Evolutionary conservation across 2,888 invertebrate species (phyloP), one percentile per base, ranked within the genome.

Genomic region (Cantharis lateralis): DNA sequence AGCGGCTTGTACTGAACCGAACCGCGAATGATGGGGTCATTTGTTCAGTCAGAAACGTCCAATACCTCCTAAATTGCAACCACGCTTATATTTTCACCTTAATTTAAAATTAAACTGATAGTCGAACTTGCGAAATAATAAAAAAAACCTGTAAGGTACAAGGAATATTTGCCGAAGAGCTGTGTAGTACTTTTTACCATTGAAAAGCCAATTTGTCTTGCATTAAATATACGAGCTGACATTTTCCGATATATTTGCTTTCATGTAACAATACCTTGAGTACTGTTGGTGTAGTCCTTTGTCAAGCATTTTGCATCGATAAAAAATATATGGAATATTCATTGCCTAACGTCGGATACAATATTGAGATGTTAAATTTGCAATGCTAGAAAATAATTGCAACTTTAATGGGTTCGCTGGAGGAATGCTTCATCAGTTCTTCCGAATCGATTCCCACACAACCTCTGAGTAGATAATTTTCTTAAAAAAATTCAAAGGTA

Each of bases 1-100:
- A 78, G 75, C 78, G 78, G 74, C 77, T 75, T 72, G 74, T 77
- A 77, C 70, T 76, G 75, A 79, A 80, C 76, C 77, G 76, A 74
- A 79, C 79, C 74, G 76, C 80, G 79, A 80, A 81, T 81, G 81
- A 81, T 81, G 81, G 77, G 80, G 78, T 76, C 80, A 79, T 81
- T 81, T 81, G 81, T 80, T 73, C 15, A 26, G 71, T 68, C 75
- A 79, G 77, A 75, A 79, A 78, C 75, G 78, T 72, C 72, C 79
- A 72, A 72, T 75, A 78, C 76, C 75, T 72, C 70, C 76, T 69
- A 78, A 80, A 80, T 80, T 80, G 76, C 76, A 68, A 71, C 75
- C 76, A 71, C 73, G 73, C 20, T 20, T 75, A 77, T 75, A 77
- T 79, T 77, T 77, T 75, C 70, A 68, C 48, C 64, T 70, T 72